Percentiles rank a stretch among this genome's conserved stretches.
phyloP scores from a whole-genome alignment of 2,888 invertebrate genomes.

The Rotaria sp. region DNA sequence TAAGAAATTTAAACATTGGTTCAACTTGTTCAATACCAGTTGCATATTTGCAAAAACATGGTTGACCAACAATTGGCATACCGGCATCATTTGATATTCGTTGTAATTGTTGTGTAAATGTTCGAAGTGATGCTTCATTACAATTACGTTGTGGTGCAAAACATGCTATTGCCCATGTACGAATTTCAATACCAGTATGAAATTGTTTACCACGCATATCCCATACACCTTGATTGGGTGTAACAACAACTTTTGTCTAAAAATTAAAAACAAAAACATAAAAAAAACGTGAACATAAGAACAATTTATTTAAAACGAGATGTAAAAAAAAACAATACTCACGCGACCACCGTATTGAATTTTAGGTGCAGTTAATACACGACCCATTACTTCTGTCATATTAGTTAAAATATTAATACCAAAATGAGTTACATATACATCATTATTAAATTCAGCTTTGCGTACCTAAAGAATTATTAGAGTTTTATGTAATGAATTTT shows the following conservation, averaged over 20 bases:
- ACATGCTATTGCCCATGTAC: constrained; percentile 99
- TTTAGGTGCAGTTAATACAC: constrained; percentile 93
- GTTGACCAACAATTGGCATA: constrained; percentile 93
- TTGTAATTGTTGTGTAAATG: constrained; percentile 93
- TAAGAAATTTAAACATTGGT: constrained; percentile 98
- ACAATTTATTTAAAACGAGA: no score
- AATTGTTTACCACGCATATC: constrained; percentile 99
- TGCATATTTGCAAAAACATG: constrained; percentile 97
- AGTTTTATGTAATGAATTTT: neutral
- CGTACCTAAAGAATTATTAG: neutral
- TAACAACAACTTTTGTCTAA: constrained; percentile 78
- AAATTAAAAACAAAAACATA: neutral
- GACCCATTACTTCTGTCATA: constrained; percentile 57
- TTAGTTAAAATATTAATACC: constrained; percentile 41
- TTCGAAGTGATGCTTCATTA: constrained; percentile 86
- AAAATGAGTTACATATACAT: constrained; percentile 40
- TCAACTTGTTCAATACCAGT: constrained; percentile 98
- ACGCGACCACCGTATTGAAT: constrained; percentile 89
- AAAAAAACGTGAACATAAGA: no score
- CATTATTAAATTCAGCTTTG: constrained; percentile 39
- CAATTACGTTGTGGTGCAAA: constrained; percentile 97
- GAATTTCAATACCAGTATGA: constrained; percentile 95
- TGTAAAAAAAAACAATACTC: neutral
- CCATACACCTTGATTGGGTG: constrained; percentile 99
- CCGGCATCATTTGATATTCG: constrained; percentile 98